Evolutionary conservation across 92 coral and sea anemone species (phyloP), one percentile per base, ranked within the genome.

Genomic region (Plumapathes pennacea): DNA sequence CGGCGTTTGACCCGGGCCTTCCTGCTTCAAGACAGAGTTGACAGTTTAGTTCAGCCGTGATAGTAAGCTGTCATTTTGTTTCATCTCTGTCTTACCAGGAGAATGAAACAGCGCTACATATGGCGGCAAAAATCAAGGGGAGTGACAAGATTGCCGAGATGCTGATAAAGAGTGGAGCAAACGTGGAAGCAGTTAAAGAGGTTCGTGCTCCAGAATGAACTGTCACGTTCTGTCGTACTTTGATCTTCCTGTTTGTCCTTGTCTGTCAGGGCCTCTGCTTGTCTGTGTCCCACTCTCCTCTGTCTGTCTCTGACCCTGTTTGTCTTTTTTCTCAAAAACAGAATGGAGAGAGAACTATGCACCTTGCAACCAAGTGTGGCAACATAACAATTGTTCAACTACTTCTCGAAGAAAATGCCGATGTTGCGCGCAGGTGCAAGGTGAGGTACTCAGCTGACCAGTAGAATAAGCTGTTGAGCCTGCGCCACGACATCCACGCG

Each of bases 321-420:
- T 28, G 23, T 52, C 46, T 24, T 13, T 38, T 5, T 10, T 32
- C 25, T 20, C 21, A 58, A 19, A 27, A 20, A 50, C 48, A 83
- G 86, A 87, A 88, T 62, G 97, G 97, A 7, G 96, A 91, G 54
- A 83, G 96, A 23, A 85, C 96, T 0, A 62, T 91, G 44, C 97
- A 91, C 67, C 69, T 91, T 32, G 97, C 97, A 10, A 80, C 97
- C 30, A 57, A 92, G 44, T 83, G 78, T 26, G 89, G 85, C 10
- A 91, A 91, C 64, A 29, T 88, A 23, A 78, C 49, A 22, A 90
- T 80, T 39, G 85, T 91, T 3, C 60, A 78, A 25, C 72, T 91
- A 1, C 81, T 91, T 11, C 59, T 91, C 56, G 68, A 81, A 42
- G 97, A 91, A 60, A 64, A 82, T 29, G 85, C 95, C 0, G 76